phyloP scores from a whole-genome alignment of 2,888 invertebrate genomes.

The Melieria omissa region DNA sequence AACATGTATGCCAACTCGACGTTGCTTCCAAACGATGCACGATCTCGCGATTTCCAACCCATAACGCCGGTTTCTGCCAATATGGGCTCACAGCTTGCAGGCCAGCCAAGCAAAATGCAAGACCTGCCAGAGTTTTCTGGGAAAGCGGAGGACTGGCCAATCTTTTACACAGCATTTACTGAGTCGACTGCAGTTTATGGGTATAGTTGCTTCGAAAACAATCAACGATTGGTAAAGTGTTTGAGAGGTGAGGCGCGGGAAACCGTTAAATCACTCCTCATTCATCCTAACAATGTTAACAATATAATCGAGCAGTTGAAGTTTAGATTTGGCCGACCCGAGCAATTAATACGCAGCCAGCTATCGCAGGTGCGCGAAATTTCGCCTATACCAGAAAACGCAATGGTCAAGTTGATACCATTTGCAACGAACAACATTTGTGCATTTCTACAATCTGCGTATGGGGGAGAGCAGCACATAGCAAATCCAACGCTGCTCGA shows the following conservation, averaged over 20 bases:
- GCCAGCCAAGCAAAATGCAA: constrained; percentile 26
- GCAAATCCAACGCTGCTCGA: constrained; percentile 3
- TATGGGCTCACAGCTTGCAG: background rate
- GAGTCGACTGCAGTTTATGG: constrained; percentile 20
- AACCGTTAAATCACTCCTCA: constrained; percentile 19
- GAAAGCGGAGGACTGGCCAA: constrained; percentile 33
- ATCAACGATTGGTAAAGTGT: constrained; percentile 22
- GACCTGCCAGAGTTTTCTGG: constrained; percentile 28
- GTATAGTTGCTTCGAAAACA: constrained; percentile 28
- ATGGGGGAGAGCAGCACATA: background rate
- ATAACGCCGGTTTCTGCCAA: constrained; percentile 4
- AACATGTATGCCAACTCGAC: background rate
- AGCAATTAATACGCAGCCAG: constrained; percentile 35
- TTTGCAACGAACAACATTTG: constrained; percentile 34
- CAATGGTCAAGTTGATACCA: constrained; percentile 28
- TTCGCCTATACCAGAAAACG: constrained; percentile 22
- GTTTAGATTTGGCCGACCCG: constrained; percentile 25
- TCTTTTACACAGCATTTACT: constrained; percentile 16
- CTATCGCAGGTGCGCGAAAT: constrained; percentile 36
- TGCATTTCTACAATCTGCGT: constrained; percentile 13
- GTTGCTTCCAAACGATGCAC: too few species aligned
- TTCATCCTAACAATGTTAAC: constrained; percentile 23
- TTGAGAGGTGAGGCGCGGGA: constrained; percentile 17
- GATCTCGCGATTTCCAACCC: too few species aligned
- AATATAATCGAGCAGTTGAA: constrained; percentile 21